Evolutionary conservation across 2,797 vertebrate genomes (phyloP).

Genomic region (Liparis tanakae): DNA sequence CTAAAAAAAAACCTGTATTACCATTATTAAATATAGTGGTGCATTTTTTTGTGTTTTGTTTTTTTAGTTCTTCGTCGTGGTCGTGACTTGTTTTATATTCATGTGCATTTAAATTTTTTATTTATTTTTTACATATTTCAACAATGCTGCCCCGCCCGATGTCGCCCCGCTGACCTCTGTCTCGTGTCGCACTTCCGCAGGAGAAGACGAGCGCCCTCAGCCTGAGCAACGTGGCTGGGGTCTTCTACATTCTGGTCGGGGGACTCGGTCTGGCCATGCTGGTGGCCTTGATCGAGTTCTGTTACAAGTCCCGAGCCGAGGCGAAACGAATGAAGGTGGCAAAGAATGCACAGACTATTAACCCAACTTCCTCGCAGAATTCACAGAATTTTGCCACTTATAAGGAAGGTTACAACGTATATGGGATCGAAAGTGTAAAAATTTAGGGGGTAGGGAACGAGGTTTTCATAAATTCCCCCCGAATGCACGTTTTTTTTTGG

Average conservation of each 20-base stretch:
- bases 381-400: slow-evolving; percentile 99
- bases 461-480: slow-evolving; percentile 89
- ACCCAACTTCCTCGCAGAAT: slow-evolving; percentile 99
- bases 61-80: slow-evolving; percentile 50
- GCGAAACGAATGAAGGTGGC: slow-evolving; percentile 99
- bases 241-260: slow-evolving; percentile 99
- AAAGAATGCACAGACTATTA: slow-evolving; percentile 99
- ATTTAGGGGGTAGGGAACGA: slow-evolving; percentile 99
- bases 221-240: slow-evolving; percentile 99
- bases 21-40: slow-evolving; percentile 59
- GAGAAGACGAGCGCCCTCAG: slow-evolving; percentile 99
- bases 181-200: slow-evolving; percentile 88
- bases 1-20: slow-evolving; percentile 18
- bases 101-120: slow-evolving; percentile 26
- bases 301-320: slow-evolving; percentile 99
- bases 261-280: slow-evolving; percentile 99
- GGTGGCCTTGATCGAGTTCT: slow-evolving; percentile 99
- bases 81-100: slow-evolving; percentile 58
- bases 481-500: slow-evolving; percentile 87
- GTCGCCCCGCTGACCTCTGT: slow-evolving; percentile 79
- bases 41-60: slow-evolving; percentile 56
- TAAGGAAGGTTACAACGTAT: slow-evolving; percentile 99
- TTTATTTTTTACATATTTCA: background rate
- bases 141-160: slow-evolving; percentile 9
- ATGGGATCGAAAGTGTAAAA: slow-evolving; percentile 99